A percentile compares a stretch with the other conserved stretches of the same genome.
These are phyloP conservation scores for Setipinna tenuifilis DNA, from an alignment of 2,797 vertebrate genomes.

Conservation along the genomic window DNA sequence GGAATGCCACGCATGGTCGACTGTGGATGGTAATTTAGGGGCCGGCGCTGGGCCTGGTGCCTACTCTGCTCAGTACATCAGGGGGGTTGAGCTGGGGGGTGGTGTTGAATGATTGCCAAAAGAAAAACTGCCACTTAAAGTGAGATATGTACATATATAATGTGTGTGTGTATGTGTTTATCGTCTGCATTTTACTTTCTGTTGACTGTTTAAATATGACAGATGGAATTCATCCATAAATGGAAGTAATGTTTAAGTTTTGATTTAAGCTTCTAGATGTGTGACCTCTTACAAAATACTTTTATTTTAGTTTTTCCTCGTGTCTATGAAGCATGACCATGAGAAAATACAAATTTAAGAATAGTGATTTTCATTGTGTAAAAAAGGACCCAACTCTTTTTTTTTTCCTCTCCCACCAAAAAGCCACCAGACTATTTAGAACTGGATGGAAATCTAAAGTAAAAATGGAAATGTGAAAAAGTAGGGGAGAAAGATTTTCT, in stretches of 20 bases:
- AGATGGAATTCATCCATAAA: not conserved
- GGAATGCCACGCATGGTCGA: constrained; percentile 76
- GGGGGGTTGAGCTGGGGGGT: constrained; percentile 31
- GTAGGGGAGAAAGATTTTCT: not conserved
- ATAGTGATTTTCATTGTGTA: not conserved
- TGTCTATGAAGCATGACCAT: not conserved
- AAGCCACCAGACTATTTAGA: not conserved
- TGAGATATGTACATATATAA: not conserved
- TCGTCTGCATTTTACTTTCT: not conserved
- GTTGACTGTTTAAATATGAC: not conserved
- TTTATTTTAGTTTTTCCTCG: not conserved
- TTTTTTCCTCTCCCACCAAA: not conserved
- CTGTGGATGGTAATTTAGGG: constrained; percentile 72
- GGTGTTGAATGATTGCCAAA: not conserved
- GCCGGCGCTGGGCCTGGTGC: constrained; percentile 53
- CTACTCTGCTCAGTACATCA: constrained; percentile 51
- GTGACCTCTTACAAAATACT: not conserved
- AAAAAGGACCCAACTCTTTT: not conserved
- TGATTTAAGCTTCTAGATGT: not conserved
- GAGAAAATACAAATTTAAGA: not conserved
- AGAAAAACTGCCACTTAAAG: not conserved
- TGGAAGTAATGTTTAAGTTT: not conserved
- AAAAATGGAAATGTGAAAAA: not conserved
- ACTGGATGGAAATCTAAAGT: not conserved
- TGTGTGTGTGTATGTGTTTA: not conserved